A percentile compares a stretch with the other conserved stretches of the same genome.
Conservation (phyloP, 2,113 vertebrate genomes). For the Ceyx margarethae region DNA sequence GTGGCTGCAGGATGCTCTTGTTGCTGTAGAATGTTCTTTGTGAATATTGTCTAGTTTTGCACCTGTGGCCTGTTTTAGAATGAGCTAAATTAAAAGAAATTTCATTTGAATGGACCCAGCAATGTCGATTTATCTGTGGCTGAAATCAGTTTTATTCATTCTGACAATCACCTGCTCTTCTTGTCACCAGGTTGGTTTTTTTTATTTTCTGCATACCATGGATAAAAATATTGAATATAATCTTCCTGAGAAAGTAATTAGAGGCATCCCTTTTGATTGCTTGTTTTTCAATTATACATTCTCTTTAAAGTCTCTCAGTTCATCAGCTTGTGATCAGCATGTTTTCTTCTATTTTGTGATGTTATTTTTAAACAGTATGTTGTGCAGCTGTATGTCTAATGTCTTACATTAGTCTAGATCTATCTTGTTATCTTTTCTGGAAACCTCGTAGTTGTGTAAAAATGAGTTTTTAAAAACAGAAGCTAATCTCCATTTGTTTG, state of each 20-base stretch:
- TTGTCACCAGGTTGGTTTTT: neutral
- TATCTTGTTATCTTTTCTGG: neutral
- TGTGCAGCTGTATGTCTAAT: neutral
- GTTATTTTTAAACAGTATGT: conserved; percentile 11
- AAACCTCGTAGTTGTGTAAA: neutral
- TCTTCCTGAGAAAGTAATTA: neutral
- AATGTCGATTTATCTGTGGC: neutral
- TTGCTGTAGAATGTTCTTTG: neutral
- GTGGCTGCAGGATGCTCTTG: neutral
- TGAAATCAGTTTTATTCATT: neutral
- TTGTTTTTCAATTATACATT: neutral
- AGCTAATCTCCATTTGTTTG: neutral
- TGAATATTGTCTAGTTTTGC: neutral
- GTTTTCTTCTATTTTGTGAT: neutral
- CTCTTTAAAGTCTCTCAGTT: neutral
- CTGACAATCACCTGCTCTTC: neutral
- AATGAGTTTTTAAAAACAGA: neutral
- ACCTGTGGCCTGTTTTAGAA: neutral
- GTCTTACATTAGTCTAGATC: neutral
- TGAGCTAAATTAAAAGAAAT: neutral
- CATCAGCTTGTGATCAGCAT: neutral
- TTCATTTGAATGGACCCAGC: neutral
- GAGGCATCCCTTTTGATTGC: conserved; percentile 6
- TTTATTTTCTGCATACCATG: neutral
- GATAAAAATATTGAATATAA: neutral